Percentiles rank a stretch among this genome's conserved stretches.
phyloP scores from a whole-genome alignment of 2,113 vertebrate genomes.

The Cettia cetti region DNA sequence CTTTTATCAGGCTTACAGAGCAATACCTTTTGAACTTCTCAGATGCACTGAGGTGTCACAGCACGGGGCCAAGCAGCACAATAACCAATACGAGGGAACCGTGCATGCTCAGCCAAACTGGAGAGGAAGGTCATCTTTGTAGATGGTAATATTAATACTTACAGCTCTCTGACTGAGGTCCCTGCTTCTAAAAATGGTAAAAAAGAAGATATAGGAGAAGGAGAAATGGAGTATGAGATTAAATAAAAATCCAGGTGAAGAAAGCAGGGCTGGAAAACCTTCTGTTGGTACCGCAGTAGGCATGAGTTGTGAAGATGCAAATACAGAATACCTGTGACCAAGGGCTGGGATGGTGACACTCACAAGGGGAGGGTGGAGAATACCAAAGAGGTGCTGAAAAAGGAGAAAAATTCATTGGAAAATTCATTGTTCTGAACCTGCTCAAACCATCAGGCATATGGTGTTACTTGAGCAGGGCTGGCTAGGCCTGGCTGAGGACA shows the following conservation, averaged over 20 bases:
- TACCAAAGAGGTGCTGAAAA: neutral
- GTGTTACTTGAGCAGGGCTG: neutral
- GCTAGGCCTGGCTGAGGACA: neutral
- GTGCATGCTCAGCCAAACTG: fast-evolving
- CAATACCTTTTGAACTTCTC: neutral
- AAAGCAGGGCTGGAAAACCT: neutral
- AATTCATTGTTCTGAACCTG: neutral
- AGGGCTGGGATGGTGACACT: neutral
- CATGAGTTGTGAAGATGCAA: neutral
- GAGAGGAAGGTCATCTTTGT: neutral
- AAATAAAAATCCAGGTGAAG: neutral
- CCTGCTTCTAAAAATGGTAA: neutral
- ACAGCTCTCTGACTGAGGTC: neutral
- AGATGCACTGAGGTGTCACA: neutral
- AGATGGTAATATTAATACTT: neutral
- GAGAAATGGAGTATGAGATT: neutral
- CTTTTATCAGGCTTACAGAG: neutral
- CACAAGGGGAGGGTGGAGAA: neutral
- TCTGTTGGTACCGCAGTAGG: fast-evolving
- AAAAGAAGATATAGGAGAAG: neutral
- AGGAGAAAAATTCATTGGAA: neutral
- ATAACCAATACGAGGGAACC: neutral
- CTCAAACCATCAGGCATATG: neutral
- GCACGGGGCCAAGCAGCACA: neutral
- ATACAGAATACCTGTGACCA: neutral